phyloP scores from a whole-genome alignment of 2,797 vertebrate species.

The Eupleurogrammus muticus region DNA sequence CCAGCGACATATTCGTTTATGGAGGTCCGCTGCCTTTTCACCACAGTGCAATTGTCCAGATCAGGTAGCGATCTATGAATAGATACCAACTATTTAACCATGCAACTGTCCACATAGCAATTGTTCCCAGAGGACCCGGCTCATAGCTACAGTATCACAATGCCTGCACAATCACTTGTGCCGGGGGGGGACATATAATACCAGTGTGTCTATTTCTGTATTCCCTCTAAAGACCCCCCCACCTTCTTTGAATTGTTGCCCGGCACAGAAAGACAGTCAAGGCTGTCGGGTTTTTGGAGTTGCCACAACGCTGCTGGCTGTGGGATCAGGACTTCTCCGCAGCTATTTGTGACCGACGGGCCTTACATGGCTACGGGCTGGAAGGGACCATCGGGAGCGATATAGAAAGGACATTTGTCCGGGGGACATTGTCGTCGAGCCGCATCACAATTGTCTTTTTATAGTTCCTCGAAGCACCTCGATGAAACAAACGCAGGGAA shows the following conservation, averaged over 20 bases:
- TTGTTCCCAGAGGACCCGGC: slow-evolving; percentile 47
- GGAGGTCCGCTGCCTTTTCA: background rate
- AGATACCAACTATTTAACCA: slow-evolving; percentile 28
- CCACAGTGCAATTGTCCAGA: slow-evolving; percentile 16
- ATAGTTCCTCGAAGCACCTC: slow-evolving; percentile 55
- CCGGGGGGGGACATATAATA: slow-evolving; percentile 16
- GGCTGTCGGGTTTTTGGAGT: slow-evolving; percentile 48
- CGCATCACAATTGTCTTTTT: slow-evolving; percentile 64
- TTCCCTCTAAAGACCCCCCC: slow-evolving; percentile 47
- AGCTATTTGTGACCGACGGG: slow-evolving; percentile 68
- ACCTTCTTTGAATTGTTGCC: slow-evolving; percentile 72
- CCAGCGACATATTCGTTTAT: background rate
- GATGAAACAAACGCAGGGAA: slow-evolving; percentile 27
- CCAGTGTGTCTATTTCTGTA: slow-evolving; percentile 69
- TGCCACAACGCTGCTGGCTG: slow-evolving; percentile 34
- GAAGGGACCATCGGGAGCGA: slow-evolving; percentile 49
- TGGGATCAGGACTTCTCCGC: slow-evolving; percentile 56
- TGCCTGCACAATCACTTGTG: slow-evolving; percentile 36
- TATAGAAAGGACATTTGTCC: slow-evolving; percentile 70
- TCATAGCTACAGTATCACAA: slow-evolving; percentile 33
- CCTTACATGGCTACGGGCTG: slow-evolving; percentile 68
- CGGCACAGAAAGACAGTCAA: slow-evolving; percentile 54
- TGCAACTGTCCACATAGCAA: slow-evolving; percentile 34
- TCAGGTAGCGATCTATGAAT: slow-evolving; percentile 43
- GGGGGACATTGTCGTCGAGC: slow-evolving; percentile 56